Evolutionary conservation across 1,140 invertebrate genomes (phyloP).

Genomic region (Maniola jurtina): DNA sequence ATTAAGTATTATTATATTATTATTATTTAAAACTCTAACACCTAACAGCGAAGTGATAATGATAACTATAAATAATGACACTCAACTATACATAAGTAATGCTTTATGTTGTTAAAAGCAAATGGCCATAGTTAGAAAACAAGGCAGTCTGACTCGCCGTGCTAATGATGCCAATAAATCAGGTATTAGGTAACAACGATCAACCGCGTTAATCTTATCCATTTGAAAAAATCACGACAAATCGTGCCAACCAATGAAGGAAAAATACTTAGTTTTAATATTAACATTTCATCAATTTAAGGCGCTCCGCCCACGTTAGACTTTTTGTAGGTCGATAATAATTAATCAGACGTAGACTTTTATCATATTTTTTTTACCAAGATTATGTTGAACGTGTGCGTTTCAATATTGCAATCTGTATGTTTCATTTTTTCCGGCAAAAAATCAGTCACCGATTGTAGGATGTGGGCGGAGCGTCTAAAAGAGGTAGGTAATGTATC

Average conservation of each 20-base stretch:
- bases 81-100: not conserved
- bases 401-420: too few species aligned
- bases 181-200: slow-evolving; percentile 24
- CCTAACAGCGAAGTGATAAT: not conserved
- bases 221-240: slow-evolving; percentile 20
- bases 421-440: too few species aligned
- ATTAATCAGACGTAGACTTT: too few species aligned
- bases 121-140: slow-evolving; percentile 11
- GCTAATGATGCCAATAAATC: slow-evolving; percentile 29
- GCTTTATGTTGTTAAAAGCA: slow-evolving; percentile 10
- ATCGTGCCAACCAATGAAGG: slow-evolving; percentile 5
- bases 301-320: too few species aligned
- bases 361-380: too few species aligned
- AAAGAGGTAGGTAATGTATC: too few species aligned
- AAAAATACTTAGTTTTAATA: not conserved
- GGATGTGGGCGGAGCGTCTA: too few species aligned
- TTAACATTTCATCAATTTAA: too few species aligned
- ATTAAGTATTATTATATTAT: not conserved
- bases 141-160: slow-evolving; percentile 11
- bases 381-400: too few species aligned
- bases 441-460: too few species aligned
- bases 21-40: slow-evolving; percentile 1
- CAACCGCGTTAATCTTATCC: slow-evolving; percentile 9
- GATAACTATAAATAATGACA: slow-evolving; percentile 2
- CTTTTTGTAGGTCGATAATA: too few species aligned